A percentile compares a stretch with the other conserved stretches of the same genome.
phyloP scores from a whole-genome alignment of 2,113 vertebrate species.

The Naja naja region DNA sequence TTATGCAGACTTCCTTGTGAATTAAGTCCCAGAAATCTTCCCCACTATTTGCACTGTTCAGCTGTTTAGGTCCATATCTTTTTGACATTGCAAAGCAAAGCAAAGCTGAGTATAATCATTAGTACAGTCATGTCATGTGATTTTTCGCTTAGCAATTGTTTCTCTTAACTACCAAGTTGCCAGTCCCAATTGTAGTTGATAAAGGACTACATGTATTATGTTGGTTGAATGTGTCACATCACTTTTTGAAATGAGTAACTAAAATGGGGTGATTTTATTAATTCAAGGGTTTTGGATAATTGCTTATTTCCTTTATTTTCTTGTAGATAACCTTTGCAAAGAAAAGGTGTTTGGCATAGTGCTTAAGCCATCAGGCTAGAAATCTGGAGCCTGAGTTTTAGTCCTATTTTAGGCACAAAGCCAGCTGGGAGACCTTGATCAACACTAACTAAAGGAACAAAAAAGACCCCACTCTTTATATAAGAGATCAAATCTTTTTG shows the following conservation, averaged over 20 bases:
- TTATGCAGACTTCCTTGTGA: background rate
- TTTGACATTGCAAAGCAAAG: background rate
- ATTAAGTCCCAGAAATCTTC: background rate
- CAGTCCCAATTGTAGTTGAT: background rate
- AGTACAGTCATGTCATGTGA: background rate
- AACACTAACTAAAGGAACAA: background rate
- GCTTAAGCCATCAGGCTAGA: background rate
- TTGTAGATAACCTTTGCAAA: background rate
- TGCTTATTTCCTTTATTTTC: background rate
- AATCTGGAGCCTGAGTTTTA: background rate
- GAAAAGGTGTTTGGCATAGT: background rate
- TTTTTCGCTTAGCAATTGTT: background rate
- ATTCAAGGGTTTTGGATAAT: background rate
- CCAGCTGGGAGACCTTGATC: background rate
- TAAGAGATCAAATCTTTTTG: background rate
- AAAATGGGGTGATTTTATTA: background rate
- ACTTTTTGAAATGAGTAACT: background rate
- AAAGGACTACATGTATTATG: background rate
- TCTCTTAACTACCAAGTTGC: background rate
- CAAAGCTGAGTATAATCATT: background rate
- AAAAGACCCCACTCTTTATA: accelerated
- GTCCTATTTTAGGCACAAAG: background rate
- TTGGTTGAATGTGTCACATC: background rate
- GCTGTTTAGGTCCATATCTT: background rate
- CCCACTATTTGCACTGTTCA: background rate